phyloP scores from a whole-genome alignment of 2,113 vertebrate genomes.

The Chaetodon auriga region DNA sequence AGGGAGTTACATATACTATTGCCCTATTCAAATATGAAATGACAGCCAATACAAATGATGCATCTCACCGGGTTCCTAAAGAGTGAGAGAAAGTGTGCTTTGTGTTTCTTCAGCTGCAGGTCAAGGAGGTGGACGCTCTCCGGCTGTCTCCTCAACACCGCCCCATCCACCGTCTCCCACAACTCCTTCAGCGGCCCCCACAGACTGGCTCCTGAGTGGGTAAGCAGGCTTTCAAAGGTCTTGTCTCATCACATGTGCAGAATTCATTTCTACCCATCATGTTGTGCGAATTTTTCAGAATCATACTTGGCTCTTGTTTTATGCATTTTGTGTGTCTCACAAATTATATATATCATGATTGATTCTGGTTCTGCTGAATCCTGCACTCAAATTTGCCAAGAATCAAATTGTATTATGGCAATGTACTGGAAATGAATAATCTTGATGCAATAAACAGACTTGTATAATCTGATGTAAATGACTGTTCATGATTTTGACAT shows the following conservation, averaged over 20 bases:
- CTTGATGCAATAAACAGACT: neutral
- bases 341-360: neutral
- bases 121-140: constrained; percentile 94
- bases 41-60: neutral
- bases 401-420: neutral
- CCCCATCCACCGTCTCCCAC: constrained; percentile 93
- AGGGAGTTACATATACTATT: neutral
- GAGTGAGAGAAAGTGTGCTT: constrained; percentile 93
- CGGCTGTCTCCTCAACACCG: constrained; percentile 90
- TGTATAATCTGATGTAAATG: neutral
- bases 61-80: constrained; percentile 95
- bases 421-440: neutral
- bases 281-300: neutral
- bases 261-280: neutral
- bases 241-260: neutral
- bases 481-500: neutral
- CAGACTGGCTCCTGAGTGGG: constrained; percentile 91
- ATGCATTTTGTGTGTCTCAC: neutral
- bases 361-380: neutral
- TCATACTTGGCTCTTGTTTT: neutral
- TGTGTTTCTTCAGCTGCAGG: constrained; percentile 96
- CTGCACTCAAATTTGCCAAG: neutral
- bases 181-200: constrained; percentile 98
- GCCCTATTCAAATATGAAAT: neutral
- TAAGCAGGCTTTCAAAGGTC: neutral